Evolutionary conservation across 2,888 invertebrate genomes (phyloP), one percentile per base, ranked within the genome.

Genomic region (Noctua fimbriata): DNA sequence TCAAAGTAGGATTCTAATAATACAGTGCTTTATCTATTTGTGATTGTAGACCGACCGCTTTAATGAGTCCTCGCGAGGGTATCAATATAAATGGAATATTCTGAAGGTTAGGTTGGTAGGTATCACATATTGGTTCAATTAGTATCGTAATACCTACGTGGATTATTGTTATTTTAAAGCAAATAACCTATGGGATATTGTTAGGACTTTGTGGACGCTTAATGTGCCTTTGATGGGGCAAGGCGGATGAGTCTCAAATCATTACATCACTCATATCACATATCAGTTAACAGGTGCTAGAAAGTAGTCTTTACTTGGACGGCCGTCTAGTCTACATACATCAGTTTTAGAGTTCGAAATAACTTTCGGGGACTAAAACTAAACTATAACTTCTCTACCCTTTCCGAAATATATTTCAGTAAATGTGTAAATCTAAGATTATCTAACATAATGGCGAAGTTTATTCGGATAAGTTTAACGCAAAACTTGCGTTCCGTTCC

Each of bases 381-480:
- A 36, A 36, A 4, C n/a, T 21, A 28, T 44, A 58, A 67, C 28
- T 49, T 71, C 18, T 47, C 18, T 24, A 24, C 5, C n/a, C 44
- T 66, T 55, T 65, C 4, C 1, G 0, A 58, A 55, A 49, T 32
- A 44, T 18, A 74, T 49, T 63, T 63, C 21, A 55, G 16, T 28
- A 28, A 69, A 5, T n/a, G n/a, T n/a, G 21, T 63, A 18, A 9
- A 55, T 41, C 3, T 63, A 41, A 69, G n/a, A 69, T 69, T 49
- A 60, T 47, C 49, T 60, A 52, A 4, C 69, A n/a, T 69, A 69
- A 78, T 58, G 47, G 36, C 9, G 16, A 69, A 71, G 36, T 82
- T 84, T 63, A 71, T 78, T 63, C 18, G 1, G 7, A 69, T 49
- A 84, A 60, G 21, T 79, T 72, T 24, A n/a, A 69, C 9, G 6